Conservation (phyloP, 1,140 invertebrate species). For the Drosophila yakuba region DNA sequence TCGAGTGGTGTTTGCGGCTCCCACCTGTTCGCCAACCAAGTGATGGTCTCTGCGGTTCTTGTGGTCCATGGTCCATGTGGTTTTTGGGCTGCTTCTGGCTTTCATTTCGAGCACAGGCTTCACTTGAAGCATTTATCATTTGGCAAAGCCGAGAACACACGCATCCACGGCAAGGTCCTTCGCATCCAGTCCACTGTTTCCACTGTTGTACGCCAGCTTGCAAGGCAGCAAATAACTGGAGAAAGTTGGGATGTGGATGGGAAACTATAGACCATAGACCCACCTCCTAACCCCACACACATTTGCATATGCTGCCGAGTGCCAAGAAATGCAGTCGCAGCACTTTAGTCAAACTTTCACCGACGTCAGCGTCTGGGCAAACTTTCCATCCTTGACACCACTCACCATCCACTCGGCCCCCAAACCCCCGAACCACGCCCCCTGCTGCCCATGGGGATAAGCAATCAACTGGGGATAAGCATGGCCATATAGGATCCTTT, state of each 20-base stretch:
- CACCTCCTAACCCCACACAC: background rate
- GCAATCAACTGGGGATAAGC: constrained; percentile 34
- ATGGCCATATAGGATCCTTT: constrained; percentile 31
- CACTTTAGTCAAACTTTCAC: constrained; percentile 40
- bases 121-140: constrained; percentile 32
- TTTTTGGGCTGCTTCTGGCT: background rate
- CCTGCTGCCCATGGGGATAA: background rate
- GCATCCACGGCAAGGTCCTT: background rate
- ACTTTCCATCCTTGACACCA: constrained; percentile 30
- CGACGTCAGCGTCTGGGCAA: constrained; percentile 27
- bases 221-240: constrained; percentile 54
- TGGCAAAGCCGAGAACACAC: background rate
- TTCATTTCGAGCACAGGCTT: background rate
- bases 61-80: background rate
- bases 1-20: background rate
- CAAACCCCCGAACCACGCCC: background rate
- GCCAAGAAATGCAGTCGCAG: constrained; percentile 24
- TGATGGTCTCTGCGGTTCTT: background rate
- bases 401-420: background rate
- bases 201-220: constrained; percentile 21
- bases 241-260: constrained; percentile 18
- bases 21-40: constrained; percentile 19
- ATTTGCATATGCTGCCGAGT: constrained; percentile 18
- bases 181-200: background rate
- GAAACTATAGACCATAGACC: too few species aligned